Conservation (phyloP, 1,140 invertebrate genomes). For the Camponotus floridanus region DNA sequence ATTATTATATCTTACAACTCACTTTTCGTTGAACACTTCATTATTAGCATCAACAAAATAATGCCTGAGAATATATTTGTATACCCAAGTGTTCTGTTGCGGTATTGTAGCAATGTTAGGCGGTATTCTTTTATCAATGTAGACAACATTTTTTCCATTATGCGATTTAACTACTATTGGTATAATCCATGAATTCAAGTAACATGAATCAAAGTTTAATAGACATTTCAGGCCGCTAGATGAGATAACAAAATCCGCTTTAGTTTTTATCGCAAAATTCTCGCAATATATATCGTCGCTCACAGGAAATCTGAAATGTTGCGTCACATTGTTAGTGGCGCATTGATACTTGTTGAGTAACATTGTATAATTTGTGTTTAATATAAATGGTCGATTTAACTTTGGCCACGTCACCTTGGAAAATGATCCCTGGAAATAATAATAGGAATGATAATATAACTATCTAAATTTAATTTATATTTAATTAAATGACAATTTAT, state of each 20-base stretch:
- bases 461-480: constrained; percentile 12
- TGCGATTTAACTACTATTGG: constrained; percentile 83
- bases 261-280: constrained; percentile 76
- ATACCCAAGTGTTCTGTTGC: constrained; percentile 81
- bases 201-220: constrained; percentile 76
- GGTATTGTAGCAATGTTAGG: constrained; percentile 72
- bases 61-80: constrained; percentile 81
- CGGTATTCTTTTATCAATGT: constrained; percentile 84
- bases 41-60: neutral
- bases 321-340: neutral
- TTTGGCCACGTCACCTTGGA: constrained; percentile 63
- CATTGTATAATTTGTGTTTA: constrained; percentile 20
- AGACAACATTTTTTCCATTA: constrained; percentile 82
- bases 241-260: constrained; percentile 85
- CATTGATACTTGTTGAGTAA: constrained; percentile 52
- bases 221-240: constrained; percentile 84
- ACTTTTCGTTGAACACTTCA: neutral
- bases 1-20: constrained; percentile 30
- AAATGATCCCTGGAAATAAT: constrained; percentile 67
- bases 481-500: neutral
- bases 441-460: neutral
- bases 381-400: neutral
- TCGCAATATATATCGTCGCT: constrained; percentile 83
- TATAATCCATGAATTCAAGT: constrained; percentile 82
- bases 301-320: constrained; percentile 73